These are phyloP conservation scores for Noctuana brunneofusca DNA, from an alignment of 2,888 invertebrate genomes.

Conservation along the genomic window DNA sequence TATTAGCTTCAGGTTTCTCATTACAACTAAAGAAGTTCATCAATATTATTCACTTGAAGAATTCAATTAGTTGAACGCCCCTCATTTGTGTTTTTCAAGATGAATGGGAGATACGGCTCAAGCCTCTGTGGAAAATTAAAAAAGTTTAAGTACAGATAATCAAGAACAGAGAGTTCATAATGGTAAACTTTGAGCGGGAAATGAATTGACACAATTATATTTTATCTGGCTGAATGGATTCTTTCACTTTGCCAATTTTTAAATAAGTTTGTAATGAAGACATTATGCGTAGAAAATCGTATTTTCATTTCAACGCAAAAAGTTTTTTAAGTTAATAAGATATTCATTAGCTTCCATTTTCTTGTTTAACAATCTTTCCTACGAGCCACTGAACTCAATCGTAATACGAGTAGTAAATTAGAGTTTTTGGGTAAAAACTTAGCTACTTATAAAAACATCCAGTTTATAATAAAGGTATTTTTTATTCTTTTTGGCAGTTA, in stretches of 20 bases:
- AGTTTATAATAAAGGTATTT: no score
- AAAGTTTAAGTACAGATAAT: slow-evolving; percentile 30
- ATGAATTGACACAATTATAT: slow-evolving; percentile 8
- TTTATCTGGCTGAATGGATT: not conserved
- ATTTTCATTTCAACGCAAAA: not conserved
- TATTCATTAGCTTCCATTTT: no score
- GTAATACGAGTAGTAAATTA: no score
- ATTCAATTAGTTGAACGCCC: slow-evolving; percentile 15
- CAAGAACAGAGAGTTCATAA: slow-evolving; percentile 12
- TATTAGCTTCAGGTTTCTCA: not conserved
- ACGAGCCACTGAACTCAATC: no score
- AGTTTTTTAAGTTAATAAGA: not conserved
- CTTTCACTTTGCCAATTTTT: not conserved
- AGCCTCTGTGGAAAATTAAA: slow-evolving; percentile 24
- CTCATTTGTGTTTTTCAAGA: slow-evolving; percentile 20
- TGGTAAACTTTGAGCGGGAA: slow-evolving; percentile 26
- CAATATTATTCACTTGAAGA: slow-evolving; percentile 18
- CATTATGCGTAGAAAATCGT: not conserved
- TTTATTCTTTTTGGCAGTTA: no score
- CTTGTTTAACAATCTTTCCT: no score
- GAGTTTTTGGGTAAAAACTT: no score
- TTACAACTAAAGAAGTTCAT: slow-evolving; percentile 1
- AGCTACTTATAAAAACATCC: no score
- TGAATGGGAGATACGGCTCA: slow-evolving; percentile 19
- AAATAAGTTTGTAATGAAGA: not conserved